A percentile compares a stretch with the other conserved stretches of the same genome.
Evolutionary conservation across 2,113 vertebrate species (phyloP).

Genomic region (Paradisaea rubra): DNA sequence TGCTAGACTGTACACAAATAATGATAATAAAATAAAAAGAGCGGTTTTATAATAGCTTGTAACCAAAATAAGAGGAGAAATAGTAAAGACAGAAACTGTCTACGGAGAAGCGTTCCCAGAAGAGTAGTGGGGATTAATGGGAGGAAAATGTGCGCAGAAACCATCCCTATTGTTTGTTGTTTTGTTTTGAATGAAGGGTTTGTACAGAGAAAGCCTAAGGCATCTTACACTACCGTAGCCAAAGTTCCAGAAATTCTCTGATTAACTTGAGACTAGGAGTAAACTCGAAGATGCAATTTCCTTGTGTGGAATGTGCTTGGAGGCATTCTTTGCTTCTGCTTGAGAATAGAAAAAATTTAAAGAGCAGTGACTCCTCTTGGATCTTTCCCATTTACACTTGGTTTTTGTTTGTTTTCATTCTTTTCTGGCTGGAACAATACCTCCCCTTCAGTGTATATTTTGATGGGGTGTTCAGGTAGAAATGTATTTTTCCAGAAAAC

Average conservation of each 20-base stretch:
- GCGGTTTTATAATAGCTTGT: not conserved
- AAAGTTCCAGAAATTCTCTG: not conserved
- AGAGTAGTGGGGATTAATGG: not conserved
- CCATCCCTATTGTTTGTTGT: not conserved
- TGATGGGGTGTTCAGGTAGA: not conserved
- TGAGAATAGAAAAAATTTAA: not conserved
- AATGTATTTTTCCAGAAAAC: not conserved
- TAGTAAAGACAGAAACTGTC: not conserved
- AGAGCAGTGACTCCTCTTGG: not conserved
- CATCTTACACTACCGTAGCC: not conserved
- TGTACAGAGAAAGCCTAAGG: not conserved
- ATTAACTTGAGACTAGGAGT: not conserved
- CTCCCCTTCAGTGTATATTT: not conserved
- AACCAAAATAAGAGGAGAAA: not conserved
- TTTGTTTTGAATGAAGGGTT: not conserved
- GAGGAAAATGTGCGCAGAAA: not conserved
- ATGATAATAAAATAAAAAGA: not conserved
- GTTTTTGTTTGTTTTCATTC: not conserved
- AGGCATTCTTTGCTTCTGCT: not conserved
- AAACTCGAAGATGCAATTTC: not conserved
- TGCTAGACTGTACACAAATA: not conserved
- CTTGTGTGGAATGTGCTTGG: not conserved
- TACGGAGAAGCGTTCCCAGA: not conserved
- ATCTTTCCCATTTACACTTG: not conserved
- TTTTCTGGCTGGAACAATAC: not conserved